These are phyloP conservation scores for Pipistrellus pipistrellus DNA, from an alignment of 2,797 vertebrate species.

Conservation along the genomic window DNA sequence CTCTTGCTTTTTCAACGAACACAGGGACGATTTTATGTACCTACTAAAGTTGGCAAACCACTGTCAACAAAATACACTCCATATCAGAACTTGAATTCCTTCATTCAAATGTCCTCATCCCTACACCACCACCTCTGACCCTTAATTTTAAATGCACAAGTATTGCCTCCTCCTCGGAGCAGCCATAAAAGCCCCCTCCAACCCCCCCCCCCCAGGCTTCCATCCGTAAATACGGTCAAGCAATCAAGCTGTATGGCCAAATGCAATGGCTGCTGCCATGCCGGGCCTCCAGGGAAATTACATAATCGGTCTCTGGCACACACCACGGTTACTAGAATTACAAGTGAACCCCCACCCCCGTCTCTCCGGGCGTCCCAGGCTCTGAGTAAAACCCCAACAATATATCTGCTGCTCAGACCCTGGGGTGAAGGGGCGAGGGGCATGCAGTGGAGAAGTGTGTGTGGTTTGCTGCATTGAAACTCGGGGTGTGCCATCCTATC, in stretches of 20 bases:
- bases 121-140: background rate
- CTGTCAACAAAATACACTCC: background rate
- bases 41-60: background rate
- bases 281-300: conserved; percentile 68
- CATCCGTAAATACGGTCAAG: conserved; percentile 15
- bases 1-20: conserved; percentile 33
- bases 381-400: conserved; percentile 70
- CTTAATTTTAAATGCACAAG: conserved; percentile 39
- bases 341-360: conserved; percentile 42
- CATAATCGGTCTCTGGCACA: conserved; percentile 61
- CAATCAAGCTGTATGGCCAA: background rate
- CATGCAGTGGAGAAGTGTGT: background rate
- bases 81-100: conserved; percentile 25
- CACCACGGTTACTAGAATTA: conserved; percentile 55
- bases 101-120: conserved; percentile 10
- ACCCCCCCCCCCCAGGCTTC: background rate
- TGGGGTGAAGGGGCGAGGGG: background rate
- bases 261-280: background rate
- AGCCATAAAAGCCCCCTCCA: conserved; percentile 9
- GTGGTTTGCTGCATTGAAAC: background rate
- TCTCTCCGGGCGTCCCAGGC: conserved; percentile 43
- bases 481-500: background rate
- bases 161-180: background rate
- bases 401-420: conserved; percentile 41
- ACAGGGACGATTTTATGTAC: conserved; percentile 21